A percentile compares a stretch with the other conserved stretches of the same genome.
Conservation (phyloP, 2,888 invertebrate species). For the Amphipoea lucens region DNA sequence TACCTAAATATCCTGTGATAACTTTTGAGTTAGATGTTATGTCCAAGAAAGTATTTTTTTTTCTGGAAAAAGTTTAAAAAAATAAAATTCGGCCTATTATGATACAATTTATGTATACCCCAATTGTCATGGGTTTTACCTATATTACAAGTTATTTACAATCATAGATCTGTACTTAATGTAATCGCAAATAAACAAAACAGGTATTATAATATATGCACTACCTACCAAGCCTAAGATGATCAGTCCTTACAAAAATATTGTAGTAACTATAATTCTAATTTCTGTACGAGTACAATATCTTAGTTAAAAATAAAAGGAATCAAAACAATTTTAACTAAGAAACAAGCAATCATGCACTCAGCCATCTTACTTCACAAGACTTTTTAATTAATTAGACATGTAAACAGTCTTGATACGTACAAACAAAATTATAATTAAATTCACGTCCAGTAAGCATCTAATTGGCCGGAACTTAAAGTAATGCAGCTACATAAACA, state of each 20-base stretch:
- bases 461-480: conserved; percentile 72
- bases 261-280: background rate
- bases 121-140: background rate
- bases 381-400: background rate
- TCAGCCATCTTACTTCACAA: background rate
- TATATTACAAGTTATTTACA: background rate
- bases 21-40: background rate
- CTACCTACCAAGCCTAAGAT: background rate
- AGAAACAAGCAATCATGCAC: conserved; percentile 4
- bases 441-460: conserved; percentile 65
- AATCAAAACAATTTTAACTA: background rate
- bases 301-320: background rate
- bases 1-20: background rate
- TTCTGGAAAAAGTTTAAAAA: no score
- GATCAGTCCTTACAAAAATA: background rate
- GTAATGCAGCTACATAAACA: conserved; percentile 48
- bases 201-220: background rate
- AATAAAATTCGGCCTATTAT: background rate
- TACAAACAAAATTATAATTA: conserved; percentile 30
- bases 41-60: no score
- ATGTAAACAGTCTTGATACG: conserved; percentile 51
- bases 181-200: background rate
- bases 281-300: background rate
- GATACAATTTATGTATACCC: background rate
- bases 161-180: background rate